A percentile compares a stretch with the other conserved stretches of the same genome.
Conservation (phyloP, 2,888 invertebrate species). For the Danaus chrysippus region DNA sequence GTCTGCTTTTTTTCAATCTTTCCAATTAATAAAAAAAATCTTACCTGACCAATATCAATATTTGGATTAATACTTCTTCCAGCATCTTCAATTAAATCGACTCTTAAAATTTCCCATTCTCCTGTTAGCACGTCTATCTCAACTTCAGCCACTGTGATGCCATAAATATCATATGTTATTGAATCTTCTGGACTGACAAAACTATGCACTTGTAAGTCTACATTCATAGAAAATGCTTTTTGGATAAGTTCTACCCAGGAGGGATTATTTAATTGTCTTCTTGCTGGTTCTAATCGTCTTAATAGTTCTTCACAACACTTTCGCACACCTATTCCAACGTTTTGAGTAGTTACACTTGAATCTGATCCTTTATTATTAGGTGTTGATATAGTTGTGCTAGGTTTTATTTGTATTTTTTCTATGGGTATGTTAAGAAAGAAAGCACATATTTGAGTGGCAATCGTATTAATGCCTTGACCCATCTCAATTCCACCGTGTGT, state of each 20-base stretch:
- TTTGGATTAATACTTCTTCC: constrained; percentile 83
- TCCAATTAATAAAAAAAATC: neutral
- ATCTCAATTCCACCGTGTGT: constrained; percentile 86
- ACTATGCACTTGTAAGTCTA: constrained; percentile 59
- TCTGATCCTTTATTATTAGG: constrained; percentile 80
- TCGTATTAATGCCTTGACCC: constrained; percentile 89
- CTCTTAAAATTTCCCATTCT: constrained; percentile 80
- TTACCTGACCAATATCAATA: constrained; percentile 83
- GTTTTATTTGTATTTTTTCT: constrained; percentile 78
- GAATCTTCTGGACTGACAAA: constrained; percentile 48
- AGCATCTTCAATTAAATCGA: constrained; percentile 83
- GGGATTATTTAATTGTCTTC: constrained; percentile 59
- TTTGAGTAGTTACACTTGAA: constrained; percentile 81
- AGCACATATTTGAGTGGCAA: constrained; percentile 79
- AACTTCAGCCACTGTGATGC: constrained; percentile 81
- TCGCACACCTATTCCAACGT: constrained; percentile 75
- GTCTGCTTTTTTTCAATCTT: no score
- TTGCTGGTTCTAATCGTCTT: constrained; percentile 64
- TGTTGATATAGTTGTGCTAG: constrained; percentile 70
- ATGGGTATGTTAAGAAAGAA: constrained; percentile 82
- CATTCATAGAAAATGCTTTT: constrained; percentile 57
- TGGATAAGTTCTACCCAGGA: constrained; percentile 75
- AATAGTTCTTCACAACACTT: constrained; percentile 69
- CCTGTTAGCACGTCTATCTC: constrained; percentile 86
- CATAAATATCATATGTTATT: constrained; percentile 64